phyloP scores from a whole-genome alignment of 2,113 vertebrate genomes.

The Catharus minimus region DNA sequence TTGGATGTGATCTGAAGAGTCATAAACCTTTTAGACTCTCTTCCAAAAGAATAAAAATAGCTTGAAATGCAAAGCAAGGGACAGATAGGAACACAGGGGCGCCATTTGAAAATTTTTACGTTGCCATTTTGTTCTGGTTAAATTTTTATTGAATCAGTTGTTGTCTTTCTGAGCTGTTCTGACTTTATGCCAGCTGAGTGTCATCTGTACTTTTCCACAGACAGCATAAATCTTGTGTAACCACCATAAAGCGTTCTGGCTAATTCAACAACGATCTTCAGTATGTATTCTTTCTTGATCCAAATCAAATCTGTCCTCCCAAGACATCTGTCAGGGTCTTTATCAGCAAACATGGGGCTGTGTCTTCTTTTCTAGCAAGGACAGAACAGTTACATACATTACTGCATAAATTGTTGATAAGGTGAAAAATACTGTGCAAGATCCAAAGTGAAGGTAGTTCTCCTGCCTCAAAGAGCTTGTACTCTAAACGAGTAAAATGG shows the following conservation, averaged over 20 bases:
- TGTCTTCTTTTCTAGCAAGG: not conserved
- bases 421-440: not conserved
- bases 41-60: not conserved
- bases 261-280: not conserved
- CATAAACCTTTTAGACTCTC: not conserved
- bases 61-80: not conserved
- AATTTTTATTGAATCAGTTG: constrained; percentile 24
- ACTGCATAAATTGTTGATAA: not conserved
- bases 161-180: constrained; percentile 11
- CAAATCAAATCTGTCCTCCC: not conserved
- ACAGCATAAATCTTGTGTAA: constrained; percentile 17
- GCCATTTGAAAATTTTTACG: not conserved
- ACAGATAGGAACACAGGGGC: not conserved
- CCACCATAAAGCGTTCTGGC: not conserved
- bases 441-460: not conserved
- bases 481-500: not conserved
- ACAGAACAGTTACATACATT: not conserved
- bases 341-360: not conserved
- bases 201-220: constrained; percentile 16
- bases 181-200: constrained; percentile 7
- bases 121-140: constrained; percentile 14
- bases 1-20: not conserved
- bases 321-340: not conserved
- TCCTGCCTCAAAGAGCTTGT: not conserved
- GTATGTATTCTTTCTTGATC: not conserved